Conservation (phyloP, 1,140 invertebrate genomes). For the Caligus rogercresseyi region DNA sequence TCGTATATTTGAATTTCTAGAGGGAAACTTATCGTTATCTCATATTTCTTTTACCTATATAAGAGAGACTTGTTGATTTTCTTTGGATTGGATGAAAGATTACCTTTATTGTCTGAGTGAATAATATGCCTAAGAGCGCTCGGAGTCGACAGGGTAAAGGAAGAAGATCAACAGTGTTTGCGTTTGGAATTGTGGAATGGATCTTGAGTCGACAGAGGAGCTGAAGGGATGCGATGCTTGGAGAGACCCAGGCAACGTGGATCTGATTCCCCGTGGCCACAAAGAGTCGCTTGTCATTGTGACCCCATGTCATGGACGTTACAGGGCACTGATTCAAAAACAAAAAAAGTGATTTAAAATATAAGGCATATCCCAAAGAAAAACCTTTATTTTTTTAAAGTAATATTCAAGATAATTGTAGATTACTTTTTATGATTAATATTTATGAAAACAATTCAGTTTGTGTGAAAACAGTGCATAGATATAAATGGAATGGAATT, state of each 20-base stretch:
- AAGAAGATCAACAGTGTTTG: slow-evolving; percentile 41
- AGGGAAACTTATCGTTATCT: too few relatives aligned
- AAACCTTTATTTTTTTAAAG: too few relatives aligned
- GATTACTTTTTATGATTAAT: too few relatives aligned
- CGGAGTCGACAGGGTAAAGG: slow-evolving; percentile 67
- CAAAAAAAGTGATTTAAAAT: too few relatives aligned
- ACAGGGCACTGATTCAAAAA: slow-evolving; percentile 63
- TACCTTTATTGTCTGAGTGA: slow-evolving; percentile 86
- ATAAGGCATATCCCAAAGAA: too few relatives aligned
- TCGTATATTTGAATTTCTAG: too few relatives aligned
- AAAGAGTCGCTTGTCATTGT: slow-evolving; percentile 84
- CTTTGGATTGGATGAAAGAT: slow-evolving; percentile 26
- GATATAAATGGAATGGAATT: too few relatives aligned
- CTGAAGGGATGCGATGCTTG: slow-evolving; percentile 70
- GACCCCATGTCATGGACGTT: slow-evolving; percentile 88
- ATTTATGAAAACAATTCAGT: too few relatives aligned
- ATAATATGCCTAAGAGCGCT: slow-evolving; percentile 64
- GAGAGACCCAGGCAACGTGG: slow-evolving; percentile 80
- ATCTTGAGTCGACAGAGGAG: slow-evolving; percentile 57
- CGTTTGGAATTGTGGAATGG: slow-evolving; percentile 38
- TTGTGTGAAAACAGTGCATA: too few relatives aligned
- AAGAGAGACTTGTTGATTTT: too few relatives aligned
- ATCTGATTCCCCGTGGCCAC: slow-evolving; percentile 59
- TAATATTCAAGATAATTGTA: too few relatives aligned
- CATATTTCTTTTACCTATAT: too few relatives aligned